Conservation (phyloP, 2,797 vertebrate genomes). For the Anomalospiza imberbis region DNA sequence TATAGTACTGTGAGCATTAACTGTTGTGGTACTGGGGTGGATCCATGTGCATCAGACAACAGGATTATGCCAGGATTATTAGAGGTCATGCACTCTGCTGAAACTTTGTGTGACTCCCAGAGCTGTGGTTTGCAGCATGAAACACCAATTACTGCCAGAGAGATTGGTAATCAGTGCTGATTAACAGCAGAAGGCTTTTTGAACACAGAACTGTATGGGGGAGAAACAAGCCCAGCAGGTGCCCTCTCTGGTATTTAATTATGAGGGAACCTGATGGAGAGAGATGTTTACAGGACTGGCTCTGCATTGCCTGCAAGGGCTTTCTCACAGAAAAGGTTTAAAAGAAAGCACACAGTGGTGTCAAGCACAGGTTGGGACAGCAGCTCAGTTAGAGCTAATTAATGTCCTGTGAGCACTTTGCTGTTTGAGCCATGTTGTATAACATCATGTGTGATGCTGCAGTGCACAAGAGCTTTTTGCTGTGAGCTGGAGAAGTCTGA, state of each 20-base stretch:
- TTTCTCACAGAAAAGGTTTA: not conserved
- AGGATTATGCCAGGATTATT: not conserved
- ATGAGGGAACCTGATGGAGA: slow-evolving; percentile 14
- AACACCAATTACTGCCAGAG: slow-evolving; percentile 32
- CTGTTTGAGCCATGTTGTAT: not conserved
- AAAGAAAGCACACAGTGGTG: not conserved
- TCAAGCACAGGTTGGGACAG: slow-evolving; percentile 33
- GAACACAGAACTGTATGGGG: not conserved
- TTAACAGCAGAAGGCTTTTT: slow-evolving; percentile 60
- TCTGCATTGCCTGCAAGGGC: slow-evolving; percentile 3
- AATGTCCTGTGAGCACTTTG: slow-evolving; percentile 49
- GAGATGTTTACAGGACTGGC: not conserved
- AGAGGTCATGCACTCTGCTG: not conserved
- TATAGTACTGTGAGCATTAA: not conserved
- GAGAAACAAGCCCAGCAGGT: slow-evolving; percentile 45
- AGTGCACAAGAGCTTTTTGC: not conserved
- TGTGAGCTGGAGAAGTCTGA: not conserved
- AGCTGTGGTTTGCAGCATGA: not conserved
- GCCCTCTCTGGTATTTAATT: slow-evolving; percentile 44
- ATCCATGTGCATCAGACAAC: not conserved
- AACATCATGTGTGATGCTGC: not conserved
- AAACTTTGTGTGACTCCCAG: not conserved
- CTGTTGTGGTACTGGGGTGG: not conserved
- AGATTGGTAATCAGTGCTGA: slow-evolving; percentile 64
- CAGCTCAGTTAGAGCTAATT: slow-evolving; percentile 63